phyloP scores from a whole-genome alignment of 2,113 vertebrate species.

The Campylorhamphus procurvoides region DNA sequence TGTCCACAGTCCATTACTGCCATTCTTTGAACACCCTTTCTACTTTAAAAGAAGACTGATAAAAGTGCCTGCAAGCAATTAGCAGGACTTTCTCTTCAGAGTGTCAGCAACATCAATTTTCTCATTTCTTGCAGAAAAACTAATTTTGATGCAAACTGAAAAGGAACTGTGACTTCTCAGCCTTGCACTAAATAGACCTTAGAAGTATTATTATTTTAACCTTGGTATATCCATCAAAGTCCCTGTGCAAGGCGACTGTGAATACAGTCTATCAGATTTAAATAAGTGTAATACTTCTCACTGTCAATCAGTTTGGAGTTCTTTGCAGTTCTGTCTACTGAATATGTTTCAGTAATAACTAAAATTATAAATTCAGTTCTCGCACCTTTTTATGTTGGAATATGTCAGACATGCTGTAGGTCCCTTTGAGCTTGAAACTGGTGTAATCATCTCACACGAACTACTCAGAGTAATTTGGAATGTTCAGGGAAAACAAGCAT shows the following conservation, averaged over 20 bases:
- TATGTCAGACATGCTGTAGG: neutral
- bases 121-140: neutral
- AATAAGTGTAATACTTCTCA: constrained; percentile 28
- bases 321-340: constrained; percentile 16
- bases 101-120: neutral
- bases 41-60: neutral
- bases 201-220: constrained; percentile 33
- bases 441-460: neutral
- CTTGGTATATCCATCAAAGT: constrained; percentile 30
- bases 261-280: neutral
- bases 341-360: constrained; percentile 25
- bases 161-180: neutral
- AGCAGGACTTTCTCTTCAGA: neutral
- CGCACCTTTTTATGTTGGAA: neutral
- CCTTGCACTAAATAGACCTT: constrained; percentile 25
- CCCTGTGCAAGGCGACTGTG: neutral
- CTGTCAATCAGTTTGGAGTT: constrained; percentile 25
- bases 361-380: constrained; percentile 24
- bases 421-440: neutral
- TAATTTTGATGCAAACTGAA: neutral
- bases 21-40: neutral
- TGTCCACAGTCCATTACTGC: neutral
- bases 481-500: neutral
- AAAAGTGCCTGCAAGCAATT: neutral
- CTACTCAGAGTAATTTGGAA: neutral